Base-by-base conservation (phyloP, 2,888 invertebrate genomes). In the Branchellion lobata region DNA sequence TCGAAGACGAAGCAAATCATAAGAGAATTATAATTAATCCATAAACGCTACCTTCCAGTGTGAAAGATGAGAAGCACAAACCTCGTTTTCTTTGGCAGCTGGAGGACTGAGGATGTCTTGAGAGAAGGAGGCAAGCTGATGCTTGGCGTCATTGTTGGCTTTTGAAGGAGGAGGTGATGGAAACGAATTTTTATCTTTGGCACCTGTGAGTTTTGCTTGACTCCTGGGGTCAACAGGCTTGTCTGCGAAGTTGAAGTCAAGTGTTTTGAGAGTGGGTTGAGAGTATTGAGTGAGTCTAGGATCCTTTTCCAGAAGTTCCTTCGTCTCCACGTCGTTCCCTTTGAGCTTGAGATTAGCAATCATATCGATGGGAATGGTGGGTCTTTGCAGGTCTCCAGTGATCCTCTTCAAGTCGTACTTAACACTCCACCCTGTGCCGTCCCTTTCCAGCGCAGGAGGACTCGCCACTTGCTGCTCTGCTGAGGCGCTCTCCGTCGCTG, bases 321-420 rank as follows among this genome's bases (percentile, higher is more conserved):
- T 65, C 33, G 53, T 77, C 77, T 77, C 69, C 33, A 5, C 27
- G 29, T 31, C 21, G 69, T 34, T 33, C 2, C 61, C 61, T n/a
- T 57, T 57, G 14, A 57, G n/a, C 24, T 75, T 75, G 14, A 75
- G 53, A n/a, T 2, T 77, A 21, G 53, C 36, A 11, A 77, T 33
- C 34, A 77, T 61, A 18, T 77, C 77, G 34, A 57, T 65, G n/a
- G 77, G 77, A 24, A 77, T 77, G 31, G 65, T 51, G 5, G 77
- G 77, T 65, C 36, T 29, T 31, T 47, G 51, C 21, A 31, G 24
- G 24, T 53, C 31, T 24, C n/a, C 31, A 1, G n/a, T 36, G 27
- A 75, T 14, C 51, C 24, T 40, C 31, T 33, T 47, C n/a, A 75
- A 51, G n/a, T 31, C 47, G 31, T 75, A 75, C 33, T 47, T 51